Evolutionary conservation across 2,113 vertebrate species (phyloP).

Genomic region (Aleadryas rufinucha): DNA sequence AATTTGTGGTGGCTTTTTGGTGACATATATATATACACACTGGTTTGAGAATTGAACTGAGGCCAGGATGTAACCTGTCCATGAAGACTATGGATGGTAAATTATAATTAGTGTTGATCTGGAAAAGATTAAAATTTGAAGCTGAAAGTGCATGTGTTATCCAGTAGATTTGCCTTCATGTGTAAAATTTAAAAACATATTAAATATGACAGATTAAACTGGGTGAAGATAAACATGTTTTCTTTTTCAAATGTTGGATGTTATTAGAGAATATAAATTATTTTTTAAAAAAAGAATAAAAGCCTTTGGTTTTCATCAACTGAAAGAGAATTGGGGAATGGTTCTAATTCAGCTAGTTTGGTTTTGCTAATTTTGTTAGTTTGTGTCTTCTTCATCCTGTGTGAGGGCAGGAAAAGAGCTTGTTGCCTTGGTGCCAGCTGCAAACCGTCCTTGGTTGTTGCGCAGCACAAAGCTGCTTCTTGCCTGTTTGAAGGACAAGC

Average conservation of each 20-base stretch:
- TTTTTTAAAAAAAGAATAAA: background rate
- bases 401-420: background rate
- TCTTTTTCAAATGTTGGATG: background rate
- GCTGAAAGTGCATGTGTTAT: background rate
- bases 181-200: background rate
- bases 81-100: background rate
- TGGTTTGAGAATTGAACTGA: background rate
- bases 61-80: background rate
- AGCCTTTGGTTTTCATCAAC: background rate
- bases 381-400: background rate
- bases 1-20: background rate
- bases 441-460: background rate
- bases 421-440: background rate
- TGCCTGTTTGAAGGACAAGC: background rate
- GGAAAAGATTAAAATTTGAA: background rate
- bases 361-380: background rate
- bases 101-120: background rate
- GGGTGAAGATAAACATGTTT: background rate
- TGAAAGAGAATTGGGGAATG: background rate
- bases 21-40: background rate
- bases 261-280: background rate
- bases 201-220: background rate
- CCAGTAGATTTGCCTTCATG: background rate
- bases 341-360: background rate
- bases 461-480: background rate